phyloP scores from a whole-genome alignment of 2,797 vertebrate genomes.

The Anniella stebbinsi region DNA sequence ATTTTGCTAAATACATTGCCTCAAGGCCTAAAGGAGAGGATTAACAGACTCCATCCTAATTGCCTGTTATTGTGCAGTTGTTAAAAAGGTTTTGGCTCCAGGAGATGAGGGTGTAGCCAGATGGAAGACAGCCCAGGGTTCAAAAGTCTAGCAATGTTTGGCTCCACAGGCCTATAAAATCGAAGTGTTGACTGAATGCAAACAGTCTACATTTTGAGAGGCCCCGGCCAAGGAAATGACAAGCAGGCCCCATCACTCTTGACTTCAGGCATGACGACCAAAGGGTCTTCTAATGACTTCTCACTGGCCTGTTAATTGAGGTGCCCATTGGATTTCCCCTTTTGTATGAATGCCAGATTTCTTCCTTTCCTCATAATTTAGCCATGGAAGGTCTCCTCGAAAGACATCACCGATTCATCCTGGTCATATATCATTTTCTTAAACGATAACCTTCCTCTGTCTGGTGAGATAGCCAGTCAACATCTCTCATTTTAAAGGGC shows the following conservation, averaged over 20 bases:
- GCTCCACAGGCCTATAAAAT: conserved; percentile 83
- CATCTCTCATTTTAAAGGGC: background rate
- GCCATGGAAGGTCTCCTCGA: conserved; percentile 38
- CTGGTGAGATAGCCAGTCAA: background rate
- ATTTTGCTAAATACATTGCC: conserved; percentile 69
- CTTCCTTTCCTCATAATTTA: conserved; percentile 11
- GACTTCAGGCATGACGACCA: conserved; percentile 11
- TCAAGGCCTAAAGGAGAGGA: conserved; percentile 74
- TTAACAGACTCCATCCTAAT: conserved; percentile 80
- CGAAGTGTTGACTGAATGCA: conserved; percentile 83
- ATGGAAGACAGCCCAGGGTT: conserved; percentile 83
- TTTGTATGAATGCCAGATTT: conserved; percentile 5
- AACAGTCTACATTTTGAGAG: conserved; percentile 73
- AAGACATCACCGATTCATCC: conserved; percentile 11
- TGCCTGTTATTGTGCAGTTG: conserved; percentile 79
- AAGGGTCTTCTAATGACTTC: conserved; percentile 42
- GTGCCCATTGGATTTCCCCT: conserved; percentile 46
- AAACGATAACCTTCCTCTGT: conserved; percentile 16
- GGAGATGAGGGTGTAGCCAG: conserved; percentile 80
- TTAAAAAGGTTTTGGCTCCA: conserved; percentile 82
- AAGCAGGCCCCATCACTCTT: conserved; percentile 60
- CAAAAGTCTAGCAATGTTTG: conserved; percentile 82
- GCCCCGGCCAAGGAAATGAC: conserved; percentile 56
- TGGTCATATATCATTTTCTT: conserved; percentile 32
- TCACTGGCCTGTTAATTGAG: conserved; percentile 45